phyloP scores from a whole-genome alignment of 2,797 vertebrate species.

The Rhinophrynus dorsalis region DNA sequence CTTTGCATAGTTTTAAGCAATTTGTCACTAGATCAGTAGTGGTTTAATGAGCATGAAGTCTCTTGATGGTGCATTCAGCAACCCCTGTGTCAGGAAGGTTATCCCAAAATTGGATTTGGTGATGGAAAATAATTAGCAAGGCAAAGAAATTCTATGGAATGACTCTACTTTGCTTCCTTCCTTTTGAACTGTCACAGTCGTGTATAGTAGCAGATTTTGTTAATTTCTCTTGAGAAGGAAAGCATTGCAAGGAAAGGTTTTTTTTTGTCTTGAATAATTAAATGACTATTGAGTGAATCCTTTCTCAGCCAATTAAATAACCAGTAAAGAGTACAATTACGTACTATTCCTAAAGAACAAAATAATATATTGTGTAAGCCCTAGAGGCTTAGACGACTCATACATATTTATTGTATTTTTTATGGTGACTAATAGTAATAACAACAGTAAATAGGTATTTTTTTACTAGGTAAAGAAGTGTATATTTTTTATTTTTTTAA shows the following conservation, averaged over 20 bases:
- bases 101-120: slow-evolving; percentile 37
- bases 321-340: neutral
- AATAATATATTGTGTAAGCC: too few relatives aligned
- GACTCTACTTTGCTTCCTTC: neutral
- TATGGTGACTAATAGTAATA: too few relatives aligned
- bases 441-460: too few relatives aligned
- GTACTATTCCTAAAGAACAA: neutral
- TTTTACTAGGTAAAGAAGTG: too few relatives aligned
- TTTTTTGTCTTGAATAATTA: neutral
- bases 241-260: neutral
- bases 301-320: neutral
- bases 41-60: slow-evolving; percentile 41
- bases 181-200: slow-evolving; percentile 19
- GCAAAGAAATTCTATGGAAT: slow-evolving; percentile 1
- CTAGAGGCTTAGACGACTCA: too few relatives aligned
- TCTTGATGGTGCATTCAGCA: slow-evolving; percentile 21
- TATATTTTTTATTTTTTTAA: too few relatives aligned
- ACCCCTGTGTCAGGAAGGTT: slow-evolving; percentile 29
- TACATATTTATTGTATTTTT: too few relatives aligned
- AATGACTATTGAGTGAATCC: neutral
- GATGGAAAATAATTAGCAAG: slow-evolving; percentile 39
- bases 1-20: slow-evolving; percentile 35
- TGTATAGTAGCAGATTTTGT: slow-evolving; percentile 9
- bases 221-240: neutral
- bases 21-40: slow-evolving; percentile 46